Evolutionary conservation across 2,888 invertebrate genomes (phyloP).

Genomic region (Serripes groenlandicus): DNA sequence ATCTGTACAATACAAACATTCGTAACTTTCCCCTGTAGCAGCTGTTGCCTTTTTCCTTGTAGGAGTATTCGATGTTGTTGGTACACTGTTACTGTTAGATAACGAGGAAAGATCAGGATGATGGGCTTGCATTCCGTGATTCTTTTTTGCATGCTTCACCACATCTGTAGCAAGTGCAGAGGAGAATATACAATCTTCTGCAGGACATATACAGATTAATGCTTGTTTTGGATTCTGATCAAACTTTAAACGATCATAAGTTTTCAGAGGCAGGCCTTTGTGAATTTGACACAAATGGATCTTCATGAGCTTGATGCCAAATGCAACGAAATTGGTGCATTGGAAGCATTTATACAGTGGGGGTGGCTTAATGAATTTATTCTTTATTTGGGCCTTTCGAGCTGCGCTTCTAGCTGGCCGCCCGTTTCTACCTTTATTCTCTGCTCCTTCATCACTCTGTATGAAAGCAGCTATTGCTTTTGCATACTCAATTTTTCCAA

Average conservation of each 20-base stretch:
- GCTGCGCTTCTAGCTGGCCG: conserved; percentile 68
- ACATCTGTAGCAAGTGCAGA: conserved; percentile 42
- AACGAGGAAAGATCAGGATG: conserved; percentile 45
- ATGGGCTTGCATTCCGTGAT: conserved; percentile 50
- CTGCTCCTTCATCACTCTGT: conserved; percentile 46
- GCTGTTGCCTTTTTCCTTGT: conserved; percentile 17
- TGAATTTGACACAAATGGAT: conserved; percentile 61
- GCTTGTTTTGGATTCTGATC: conserved; percentile 38
- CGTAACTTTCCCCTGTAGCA: conserved; percentile 53
- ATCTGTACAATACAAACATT: conserved; percentile 64
- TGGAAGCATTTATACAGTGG: conserved; percentile 67
- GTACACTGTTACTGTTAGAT: conserved; percentile 13
- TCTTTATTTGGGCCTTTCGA: conserved; percentile 60
- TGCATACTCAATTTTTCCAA: conserved; percentile 60
- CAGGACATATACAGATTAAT: conserved; percentile 62
- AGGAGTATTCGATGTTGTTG: conserved; percentile 10
- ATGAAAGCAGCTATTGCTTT: conserved; percentile 65
- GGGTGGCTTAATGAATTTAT: conserved; percentile 62
- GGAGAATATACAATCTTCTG: conserved; percentile 44
- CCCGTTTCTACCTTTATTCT: conserved; percentile 36
- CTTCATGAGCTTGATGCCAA: conserved; percentile 67
- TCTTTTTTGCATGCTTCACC: conserved; percentile 63
- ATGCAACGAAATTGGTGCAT: conserved; percentile 54
- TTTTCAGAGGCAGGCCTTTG: conserved; percentile 47
- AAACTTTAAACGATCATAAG: conserved; percentile 64